These are phyloP conservation scores for Eulacestoma nigropectus DNA, from an alignment of 2,113 vertebrate species.

Conservation along the genomic window DNA sequence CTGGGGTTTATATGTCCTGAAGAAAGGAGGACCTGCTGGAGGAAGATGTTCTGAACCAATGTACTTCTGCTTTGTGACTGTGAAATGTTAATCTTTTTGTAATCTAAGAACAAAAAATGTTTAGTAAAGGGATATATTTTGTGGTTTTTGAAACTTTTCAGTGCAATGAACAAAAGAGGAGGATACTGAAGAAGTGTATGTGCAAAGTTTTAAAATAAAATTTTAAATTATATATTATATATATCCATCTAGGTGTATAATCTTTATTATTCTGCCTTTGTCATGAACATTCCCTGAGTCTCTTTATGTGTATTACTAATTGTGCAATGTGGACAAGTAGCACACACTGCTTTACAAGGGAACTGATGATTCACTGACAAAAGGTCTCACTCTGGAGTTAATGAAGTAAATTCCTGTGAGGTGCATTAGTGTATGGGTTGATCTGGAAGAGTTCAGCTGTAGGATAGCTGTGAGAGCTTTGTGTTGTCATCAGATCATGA, in stretches of 20 bases:
- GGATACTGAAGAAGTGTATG: conserved; percentile 71
- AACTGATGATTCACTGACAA: neutral
- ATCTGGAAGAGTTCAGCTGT: neutral
- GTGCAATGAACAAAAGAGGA: conserved; percentile 74
- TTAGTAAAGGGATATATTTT: conserved; percentile 83
- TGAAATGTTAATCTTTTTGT: conserved; percentile 85
- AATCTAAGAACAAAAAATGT: conserved; percentile 73
- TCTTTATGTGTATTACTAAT: neutral
- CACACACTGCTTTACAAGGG: neutral
- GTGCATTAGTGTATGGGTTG: neutral
- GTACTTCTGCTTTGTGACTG: conserved; percentile 81
- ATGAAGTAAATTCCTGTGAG: neutral
- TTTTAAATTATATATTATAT: conserved; percentile 73
- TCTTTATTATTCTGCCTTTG: neutral
- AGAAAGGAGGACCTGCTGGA: conserved; percentile 45
- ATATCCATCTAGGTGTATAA: conserved; percentile 28
- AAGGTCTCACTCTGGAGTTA: neutral
- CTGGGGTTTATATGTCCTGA: conserved; percentile 49
- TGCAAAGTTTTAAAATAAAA: conserved; percentile 78
- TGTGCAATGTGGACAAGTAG: neutral
- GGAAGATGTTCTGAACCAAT: conserved; percentile 61
- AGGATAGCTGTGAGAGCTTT: neutral
- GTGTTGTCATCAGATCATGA: neutral
- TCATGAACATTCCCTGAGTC: neutral
- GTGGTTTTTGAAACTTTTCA: conserved; percentile 80